Conservation (phyloP, 1,140 invertebrate genomes). For the Venturia canescens region DNA sequence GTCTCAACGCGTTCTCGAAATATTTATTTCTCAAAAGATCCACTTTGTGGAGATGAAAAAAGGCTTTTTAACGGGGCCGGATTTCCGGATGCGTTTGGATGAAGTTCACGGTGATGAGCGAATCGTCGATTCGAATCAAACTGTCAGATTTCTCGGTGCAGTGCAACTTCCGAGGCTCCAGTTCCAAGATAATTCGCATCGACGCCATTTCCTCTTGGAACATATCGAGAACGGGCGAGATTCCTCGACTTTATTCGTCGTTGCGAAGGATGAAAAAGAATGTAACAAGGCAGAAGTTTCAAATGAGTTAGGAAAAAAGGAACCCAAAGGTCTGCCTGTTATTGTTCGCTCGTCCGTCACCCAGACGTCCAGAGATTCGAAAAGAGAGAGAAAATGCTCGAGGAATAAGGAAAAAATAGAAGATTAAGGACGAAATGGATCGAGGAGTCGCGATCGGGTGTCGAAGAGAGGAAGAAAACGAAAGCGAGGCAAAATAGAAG, state of each 20-base stretch:
- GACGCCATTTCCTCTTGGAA: too few species aligned
- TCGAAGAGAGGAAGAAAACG: constrained; percentile 22
- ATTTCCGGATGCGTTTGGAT: too few species aligned
- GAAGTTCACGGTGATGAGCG: too few species aligned
- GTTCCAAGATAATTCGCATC: too few species aligned
- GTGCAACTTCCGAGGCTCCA: too few species aligned
- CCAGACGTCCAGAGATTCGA: constrained; percentile 31
- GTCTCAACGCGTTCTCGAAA: background rate
- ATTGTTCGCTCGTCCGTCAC: constrained; percentile 36
- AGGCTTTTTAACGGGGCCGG: background rate
- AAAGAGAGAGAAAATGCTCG: constrained; percentile 33
- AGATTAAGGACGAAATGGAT: background rate
- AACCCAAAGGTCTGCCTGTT: background rate
- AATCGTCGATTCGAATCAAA: too few species aligned
- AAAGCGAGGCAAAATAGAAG: constrained; percentile 31
- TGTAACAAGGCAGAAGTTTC: constrained; percentile 48
- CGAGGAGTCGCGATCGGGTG: constrained; percentile 9
- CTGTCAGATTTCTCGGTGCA: too few species aligned
- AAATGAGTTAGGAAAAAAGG: constrained; percentile 44
- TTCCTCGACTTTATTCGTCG: too few species aligned
- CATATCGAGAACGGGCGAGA: too few species aligned
- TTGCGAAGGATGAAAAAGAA: constrained; percentile 40
- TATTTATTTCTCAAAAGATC: too few species aligned
- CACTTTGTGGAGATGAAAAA: background rate
- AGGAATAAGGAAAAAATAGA: background rate